These are phyloP conservation scores for Eubasilissa regina DNA, from an alignment of 1,140 invertebrate species.

Conservation along the genomic window DNA sequence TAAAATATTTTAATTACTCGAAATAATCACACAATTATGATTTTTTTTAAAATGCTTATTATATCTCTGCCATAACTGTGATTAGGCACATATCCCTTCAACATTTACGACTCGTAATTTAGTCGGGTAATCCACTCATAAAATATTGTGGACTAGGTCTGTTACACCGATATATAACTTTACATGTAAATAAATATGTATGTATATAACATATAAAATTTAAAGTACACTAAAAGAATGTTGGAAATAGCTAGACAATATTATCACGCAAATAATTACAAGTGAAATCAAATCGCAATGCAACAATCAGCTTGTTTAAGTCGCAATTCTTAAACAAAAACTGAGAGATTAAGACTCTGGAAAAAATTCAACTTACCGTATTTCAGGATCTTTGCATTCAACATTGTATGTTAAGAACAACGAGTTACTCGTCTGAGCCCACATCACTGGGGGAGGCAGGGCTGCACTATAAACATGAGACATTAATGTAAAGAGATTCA, in stretches of 20 bases:
- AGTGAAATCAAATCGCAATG: background rate
- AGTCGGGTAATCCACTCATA: too few relatives aligned
- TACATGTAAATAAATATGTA: too few relatives aligned
- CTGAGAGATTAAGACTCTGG: background rate
- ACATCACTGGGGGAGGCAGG: constrained; percentile 87
- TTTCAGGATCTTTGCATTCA: constrained; percentile 88
- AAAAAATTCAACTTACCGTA: constrained; percentile 72
- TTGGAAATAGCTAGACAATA: background rate
- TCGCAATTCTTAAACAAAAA: background rate
- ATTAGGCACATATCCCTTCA: too few relatives aligned
- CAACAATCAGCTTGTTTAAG: background rate
- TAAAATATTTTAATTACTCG: too few relatives aligned
- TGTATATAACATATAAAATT: too few relatives aligned
- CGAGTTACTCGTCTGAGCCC: constrained; percentile 89
- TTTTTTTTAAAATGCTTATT: too few relatives aligned
- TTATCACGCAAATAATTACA: background rate
- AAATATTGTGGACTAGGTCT: too few relatives aligned
- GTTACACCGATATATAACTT: too few relatives aligned
- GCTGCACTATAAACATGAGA: constrained; percentile 41
- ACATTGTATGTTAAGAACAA: constrained; percentile 91
- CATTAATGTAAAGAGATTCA: background rate
- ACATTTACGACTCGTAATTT: too few relatives aligned
- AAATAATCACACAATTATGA: too few relatives aligned
- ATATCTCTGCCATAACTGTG: too few relatives aligned
- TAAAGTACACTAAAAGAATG: background rate